Evolutionary conservation across 1,140 invertebrate species (phyloP), one percentile per base, ranked within the genome.

Genomic region (Sminthurinus signatus): DNA sequence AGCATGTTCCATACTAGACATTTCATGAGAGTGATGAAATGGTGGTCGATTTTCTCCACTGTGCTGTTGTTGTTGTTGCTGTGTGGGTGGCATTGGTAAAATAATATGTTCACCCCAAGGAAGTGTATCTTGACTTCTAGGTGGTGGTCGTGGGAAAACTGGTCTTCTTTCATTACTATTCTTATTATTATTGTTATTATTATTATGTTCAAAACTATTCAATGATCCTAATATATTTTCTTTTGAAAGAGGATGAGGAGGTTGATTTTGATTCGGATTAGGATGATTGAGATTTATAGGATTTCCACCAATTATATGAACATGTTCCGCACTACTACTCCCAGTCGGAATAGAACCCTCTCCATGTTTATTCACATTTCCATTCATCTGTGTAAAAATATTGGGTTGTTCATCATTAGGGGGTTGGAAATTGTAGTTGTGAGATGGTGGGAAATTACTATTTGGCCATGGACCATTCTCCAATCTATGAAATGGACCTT

Each of bases 371-470:
- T 46, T 46, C 10, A 46, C 44, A 46, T 10, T 46, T 4, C 5
- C 44, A 46, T 10, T 46, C 23, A 52, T 8, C 23, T 65, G 57
- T 0, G 52, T 56, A 46, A 62, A 69, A 43, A 65, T 60, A 36
- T 65, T 65, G 0, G 62, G 67, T 12, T 62, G 59, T 10, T 51
- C 31, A 27, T 69, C 63, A 57, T 68, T 25, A 1, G 62, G 67
- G 5, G 67, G 60, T 39, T 27, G 23, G 56, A 69, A 69, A 55
- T 65, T 69, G 29, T 62, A 62, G 39, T 69, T 65, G 23, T 65
- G 28, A 1, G 42, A 54, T 10, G 62, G 67, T 19, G 59, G 60
- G 55, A 62, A 62, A 28, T 61, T 65, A n/a, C 19, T 21, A 51
- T 56, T 44, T 17, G 46, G 50, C 17, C 60, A 12, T 39, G 25